Evolutionary conservation across 2,797 vertebrate genomes (phyloP), one percentile per base, ranked within the genome.

Genomic region (Chaetophractus vellerosus): DNA sequence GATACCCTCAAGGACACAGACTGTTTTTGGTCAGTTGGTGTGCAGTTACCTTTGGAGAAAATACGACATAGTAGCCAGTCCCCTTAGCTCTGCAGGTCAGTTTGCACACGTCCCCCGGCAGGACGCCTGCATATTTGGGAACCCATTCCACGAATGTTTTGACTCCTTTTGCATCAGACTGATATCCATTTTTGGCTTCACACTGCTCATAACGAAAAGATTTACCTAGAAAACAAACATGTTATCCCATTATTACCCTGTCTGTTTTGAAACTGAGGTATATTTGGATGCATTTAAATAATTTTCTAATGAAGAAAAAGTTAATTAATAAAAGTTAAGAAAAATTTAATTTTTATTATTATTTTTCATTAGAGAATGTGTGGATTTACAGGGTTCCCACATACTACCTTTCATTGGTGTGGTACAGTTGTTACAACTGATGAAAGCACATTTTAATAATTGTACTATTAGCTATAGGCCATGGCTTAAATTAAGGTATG

Each of bases 91-190:
- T 98, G 98, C 99, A 99, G 93, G 99, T 99, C 69, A 99, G 98
- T 97, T 99, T 99, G 98, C 99, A 99, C 91, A 99, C 99, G 0
- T 99, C 99, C 96, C 99, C 99, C 0, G 99, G 99, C 76, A 99
- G 99, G 16, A 99, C 98, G 6, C 99, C 99, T 4, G 99, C 99
- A 0, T 99, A 99, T 96, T 99, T 99, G 4, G 99, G 99, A 80
- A 99, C 98, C 99, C 99, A 99, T 96, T 99, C 99, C 72, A 99
- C 99, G 71, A 99, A 99, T 0, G 99, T 99, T 98, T 99, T 99
- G 93, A 99, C 98, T 63, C 99, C 99, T 97, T 99, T 99, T 19
- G 99, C 98, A 36, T 99, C 99, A 1, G 99, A 99, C 96, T 99
- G 99, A 82, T 99, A 99, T 5, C 99, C 99, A 31, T 99, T 99